Base-by-base conservation (phyloP, 2,797 vertebrate species). In the Sebastes hopkinsi region DNA sequence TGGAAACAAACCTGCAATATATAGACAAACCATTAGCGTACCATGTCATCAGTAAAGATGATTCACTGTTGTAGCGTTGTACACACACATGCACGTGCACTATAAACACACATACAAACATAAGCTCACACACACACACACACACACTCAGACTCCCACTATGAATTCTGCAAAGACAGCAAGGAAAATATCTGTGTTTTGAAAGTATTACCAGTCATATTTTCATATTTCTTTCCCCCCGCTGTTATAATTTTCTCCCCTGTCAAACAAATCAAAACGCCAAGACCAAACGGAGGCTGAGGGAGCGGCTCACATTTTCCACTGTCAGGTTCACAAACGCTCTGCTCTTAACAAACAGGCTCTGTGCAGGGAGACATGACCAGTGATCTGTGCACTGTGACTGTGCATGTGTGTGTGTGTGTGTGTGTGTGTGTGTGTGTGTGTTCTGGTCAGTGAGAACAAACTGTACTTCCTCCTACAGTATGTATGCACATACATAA, bases 231-330 rank as follows among this genome's bases (percentile, higher is more conserved):
- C 88, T 93, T 92, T 92, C 88, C 88, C 84, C 85, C 84, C 29
- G 82, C 92, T 90, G 91, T 94, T 94, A 92, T 92, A 94, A 93
- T 94, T 95, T 93, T 94, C 92, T 91, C 85, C 83, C 88, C 91
- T 94, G 94, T 95, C 93, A 95, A 95, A 95, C 93, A 95, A 94
- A 94, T 94, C 91, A 94, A 92, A 92, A 90, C 5, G 82, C 88
- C 84, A 87, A 93, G 88, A 92, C 92, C 89, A 85, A 93, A 92
- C 85, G 84, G 82, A 91, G 92, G 92, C 85, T 66, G 82, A 88
- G 85, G 88, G 80, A 86, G 84, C 70, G 56, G 84, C 89, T 95
- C 94, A 95, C 9, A 92, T 91, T 95, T 95, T 95, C 94, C 94
- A 92, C 91, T 92, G 92, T 92, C 93, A 91, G 92, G 87, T 92